phyloP scores from a whole-genome alignment of 1,140 invertebrate genomes.

The Brachionus angularis region DNA sequence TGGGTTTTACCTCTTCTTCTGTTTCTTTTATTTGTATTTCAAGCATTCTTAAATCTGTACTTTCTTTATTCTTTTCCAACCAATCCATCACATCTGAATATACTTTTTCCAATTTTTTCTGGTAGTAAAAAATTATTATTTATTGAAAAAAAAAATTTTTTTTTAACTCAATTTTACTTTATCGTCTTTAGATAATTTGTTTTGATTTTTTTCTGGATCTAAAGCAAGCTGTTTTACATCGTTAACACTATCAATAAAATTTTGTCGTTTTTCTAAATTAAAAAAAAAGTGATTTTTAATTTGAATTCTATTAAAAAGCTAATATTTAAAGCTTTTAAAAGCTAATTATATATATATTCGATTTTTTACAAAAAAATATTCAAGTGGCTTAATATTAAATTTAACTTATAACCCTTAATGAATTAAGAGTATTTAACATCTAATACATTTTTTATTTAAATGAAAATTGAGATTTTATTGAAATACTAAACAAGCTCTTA shows the following conservation, averaged over 20 bases:
- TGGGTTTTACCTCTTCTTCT: constrained; percentile 11
- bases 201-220: constrained; percentile 36
- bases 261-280: constrained; percentile 26
- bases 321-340: too few relatives aligned
- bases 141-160: not conserved
- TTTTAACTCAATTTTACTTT: not conserved
- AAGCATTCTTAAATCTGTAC: not conserved
- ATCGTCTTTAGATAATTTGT: constrained; percentile 43
- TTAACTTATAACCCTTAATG: too few relatives aligned
- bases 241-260: constrained; percentile 4
- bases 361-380: too few relatives aligned
- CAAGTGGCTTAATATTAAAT: too few relatives aligned
- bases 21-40: constrained; percentile 10
- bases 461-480: too few relatives aligned
- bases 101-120: constrained; percentile 32
- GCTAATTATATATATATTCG: too few relatives aligned
- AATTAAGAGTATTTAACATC: too few relatives aligned
- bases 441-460: too few relatives aligned
- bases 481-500: too few relatives aligned
- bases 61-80: constrained; percentile 33
- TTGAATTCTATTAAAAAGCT: too few relatives aligned
- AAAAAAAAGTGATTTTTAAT: too few relatives aligned
- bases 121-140: not conserved
- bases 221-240: constrained; percentile 12
- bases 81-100: constrained; percentile 28